phyloP scores from a whole-genome alignment of 2,888 invertebrate genomes.

The Sthenelais limicola region DNA sequence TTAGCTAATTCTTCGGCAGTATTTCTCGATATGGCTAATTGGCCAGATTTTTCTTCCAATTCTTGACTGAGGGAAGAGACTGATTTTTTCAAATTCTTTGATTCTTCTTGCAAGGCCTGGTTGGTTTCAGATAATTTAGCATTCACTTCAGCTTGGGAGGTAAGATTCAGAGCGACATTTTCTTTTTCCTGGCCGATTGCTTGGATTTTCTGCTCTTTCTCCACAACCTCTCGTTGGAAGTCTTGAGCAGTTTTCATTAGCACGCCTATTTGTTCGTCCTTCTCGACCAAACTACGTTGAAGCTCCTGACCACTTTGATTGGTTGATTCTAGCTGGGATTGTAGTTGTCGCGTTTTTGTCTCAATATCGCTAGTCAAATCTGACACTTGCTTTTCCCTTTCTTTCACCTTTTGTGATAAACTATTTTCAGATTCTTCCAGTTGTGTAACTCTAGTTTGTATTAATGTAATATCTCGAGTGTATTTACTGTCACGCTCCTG shows the following conservation, averaged over 20 bases:
- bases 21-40: background rate
- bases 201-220: constrained; percentile 26
- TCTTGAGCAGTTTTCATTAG: constrained; percentile 34
- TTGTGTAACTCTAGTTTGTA: background rate
- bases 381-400: background rate
- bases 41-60: constrained; percentile 19
- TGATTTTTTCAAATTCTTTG: background rate
- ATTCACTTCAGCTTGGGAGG: background rate
- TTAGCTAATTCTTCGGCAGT: constrained; percentile 25
- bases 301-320: constrained; percentile 28
- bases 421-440: background rate
- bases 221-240: constrained; percentile 8
- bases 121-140: background rate
- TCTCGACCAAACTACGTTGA: constrained; percentile 12
- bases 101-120: background rate
- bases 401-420: background rate
- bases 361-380: constrained; percentile 13
- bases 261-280: constrained; percentile 40
- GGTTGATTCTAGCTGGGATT: constrained; percentile 25
- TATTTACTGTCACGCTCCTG: constrained; percentile 26
- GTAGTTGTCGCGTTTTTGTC: constrained; percentile 1
- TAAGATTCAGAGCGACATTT: background rate
- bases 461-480: constrained; percentile 12
- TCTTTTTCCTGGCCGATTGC: background rate
- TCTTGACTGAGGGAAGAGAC: constrained; percentile 13